Base-by-base conservation (phyloP, 2,797 vertebrate genomes). In the Oryzias sinensis region DNA sequence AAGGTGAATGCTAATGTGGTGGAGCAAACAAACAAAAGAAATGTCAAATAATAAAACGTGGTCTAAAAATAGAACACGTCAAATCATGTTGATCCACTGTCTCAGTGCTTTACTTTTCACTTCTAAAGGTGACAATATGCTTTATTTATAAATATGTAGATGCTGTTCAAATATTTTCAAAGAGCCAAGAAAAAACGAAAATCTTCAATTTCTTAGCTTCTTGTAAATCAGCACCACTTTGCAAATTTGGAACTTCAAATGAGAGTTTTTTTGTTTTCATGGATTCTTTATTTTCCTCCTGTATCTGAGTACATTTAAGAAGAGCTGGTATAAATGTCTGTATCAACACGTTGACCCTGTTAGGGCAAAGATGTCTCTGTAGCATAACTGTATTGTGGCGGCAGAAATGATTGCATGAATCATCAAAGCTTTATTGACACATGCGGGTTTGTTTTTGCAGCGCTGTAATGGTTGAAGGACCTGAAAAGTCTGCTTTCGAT, bases 1-100 rank as follows among this genome's bases (percentile, higher is more conserved):
- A 62, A 87, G 87, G 90, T 91, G 71, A 87, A 53, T 47, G 14
- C 47, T 54, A 16, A 62, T 37, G 41, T 55, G 18, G 11, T 24
- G 18, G 15, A 51, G 46, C 16, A 40, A 24, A 56, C 40, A 5
- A 17, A 37, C 33, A 37, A 37, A 37, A 22, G 18, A 4, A 22
- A 24, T 24, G 20, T 47, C 14, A 22, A 24, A 47, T 13, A 47
- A 22, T 47, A 47, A 11, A 22, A 22, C 29, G 7, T 45, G 43
- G 16, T 11, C 14, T 18, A 46, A 49, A 49, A n/a, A n/a, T 50
- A 7, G 22, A 50, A 50, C 2, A 14, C 20, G 14, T 29, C 48
- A 25, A 7, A 29, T 9, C 48, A 27, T n/a, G 2, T n/a, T 33
- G 17, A 18, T 4, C 14, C 5, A 14, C 24, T 40, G 40, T 56